These are phyloP conservation scores for Philereme vetulata DNA, from an alignment of 2,888 invertebrate species.

Conservation along the genomic window DNA sequence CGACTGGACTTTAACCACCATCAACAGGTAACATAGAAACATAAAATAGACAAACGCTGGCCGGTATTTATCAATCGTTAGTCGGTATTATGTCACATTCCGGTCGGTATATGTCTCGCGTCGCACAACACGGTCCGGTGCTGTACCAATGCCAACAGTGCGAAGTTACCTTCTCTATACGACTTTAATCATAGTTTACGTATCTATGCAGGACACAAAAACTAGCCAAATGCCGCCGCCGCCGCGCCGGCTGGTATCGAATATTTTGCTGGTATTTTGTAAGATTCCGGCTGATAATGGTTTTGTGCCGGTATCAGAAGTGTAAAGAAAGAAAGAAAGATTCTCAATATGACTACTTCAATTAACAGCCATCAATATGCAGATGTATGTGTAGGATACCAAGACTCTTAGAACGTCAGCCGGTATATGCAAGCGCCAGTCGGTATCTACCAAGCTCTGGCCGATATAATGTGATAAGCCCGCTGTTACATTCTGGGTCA, in stretches of 20 bases:
- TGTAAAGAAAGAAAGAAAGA: no score
- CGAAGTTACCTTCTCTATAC: conserved; percentile 70
- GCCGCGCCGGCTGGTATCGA: no score
- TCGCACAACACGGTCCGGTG: conserved; percentile 85
- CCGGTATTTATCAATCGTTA: no score
- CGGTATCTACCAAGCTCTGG: no score
- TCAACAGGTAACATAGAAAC: conserved; percentile 60
- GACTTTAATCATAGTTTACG: conserved; percentile 54
- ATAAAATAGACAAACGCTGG: neutral
- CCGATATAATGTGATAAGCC: conserved; percentile 48
- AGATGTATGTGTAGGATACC: no score
- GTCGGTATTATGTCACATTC: conserved; percentile 48
- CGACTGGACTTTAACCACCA: conserved; percentile 81
- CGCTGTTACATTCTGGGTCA: conserved; percentile 57
- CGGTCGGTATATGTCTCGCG: conserved; percentile 82
- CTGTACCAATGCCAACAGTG: conserved; percentile 85
- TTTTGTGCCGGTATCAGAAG: no score
- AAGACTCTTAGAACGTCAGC: no score
- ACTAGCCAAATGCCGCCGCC: no score
- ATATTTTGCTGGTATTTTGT: no score
- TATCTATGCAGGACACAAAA: no score
- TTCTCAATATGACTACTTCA: no score
- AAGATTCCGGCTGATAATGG: no score
- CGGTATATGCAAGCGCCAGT: conserved; percentile 2
- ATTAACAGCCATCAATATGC: conserved; percentile 79